Evolutionary conservation across 2,113 vertebrate genomes (phyloP), one percentile per base, ranked within the genome.

Genomic region (Pongo pygmaeus): DNA sequence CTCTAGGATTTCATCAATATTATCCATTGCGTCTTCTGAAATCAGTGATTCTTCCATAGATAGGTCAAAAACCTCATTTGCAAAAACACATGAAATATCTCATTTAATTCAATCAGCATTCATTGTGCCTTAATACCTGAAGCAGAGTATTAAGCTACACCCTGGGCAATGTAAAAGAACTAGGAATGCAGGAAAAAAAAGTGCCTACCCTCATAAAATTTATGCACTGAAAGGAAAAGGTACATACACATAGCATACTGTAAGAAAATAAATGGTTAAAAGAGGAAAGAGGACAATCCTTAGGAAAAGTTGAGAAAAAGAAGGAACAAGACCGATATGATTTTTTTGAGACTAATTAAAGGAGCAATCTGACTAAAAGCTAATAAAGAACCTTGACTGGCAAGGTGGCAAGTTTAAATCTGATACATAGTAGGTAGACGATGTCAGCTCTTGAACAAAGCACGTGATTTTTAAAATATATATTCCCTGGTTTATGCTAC

Each of bases 51-150:
- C 27, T 96, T 98, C 97, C 92, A 97, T 96, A 5, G 89, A 98
- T 43, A 99, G 84, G 87, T 98, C 98, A 97, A 98, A 99, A 92
- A 97, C 98, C 98, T 99, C 84, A 57, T 93, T 93, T 91, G 35
- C 46, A 93, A 94, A 84, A 91, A 92, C 84, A 43, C n/a, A 97
- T 23, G 3, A 94, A 90, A 3, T 46, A 95, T 59, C 18, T 93
- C 74, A 98, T 91, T 80, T 80, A 86, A 90, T 93, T 89, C 30
- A 81, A 46, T 92, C 74, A 83, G 25, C 61, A 95, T 57, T 52
- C 6, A 52, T 3, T 84, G 22, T 94, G 30, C 57, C 10, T 78
- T 91, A 92, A 91, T 12, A 84, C 22, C 13, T 86, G n/a, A 69
- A 91, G n/a, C 17, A 92, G 16, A n/a, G 7, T n/a, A 94, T 80